Evolutionary conservation across 2,113 vertebrate species (phyloP), one percentile per base, ranked within the genome.

Genomic region (Lates calcarifer): DNA sequence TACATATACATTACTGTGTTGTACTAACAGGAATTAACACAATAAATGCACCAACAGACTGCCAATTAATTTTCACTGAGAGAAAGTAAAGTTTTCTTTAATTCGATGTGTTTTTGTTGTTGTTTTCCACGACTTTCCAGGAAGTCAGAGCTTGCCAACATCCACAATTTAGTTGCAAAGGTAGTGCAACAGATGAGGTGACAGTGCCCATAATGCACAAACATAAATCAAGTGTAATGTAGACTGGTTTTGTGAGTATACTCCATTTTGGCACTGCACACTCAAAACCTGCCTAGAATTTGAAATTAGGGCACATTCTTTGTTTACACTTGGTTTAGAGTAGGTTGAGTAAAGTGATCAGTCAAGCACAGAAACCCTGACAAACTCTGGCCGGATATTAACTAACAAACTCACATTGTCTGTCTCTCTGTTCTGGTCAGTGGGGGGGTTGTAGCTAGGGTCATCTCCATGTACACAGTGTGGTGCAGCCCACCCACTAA

Each of bases 381-480:
- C 61, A 83, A 68, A 58, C 77, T 39, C 57, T 53, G 67, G 68
- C 33, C 9, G 39, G 67, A 85, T 53, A 84, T 85, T 85, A 90
- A 89, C 87, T 24, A 72, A 77, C 68, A 64, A 6, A 56, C 66
- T 39, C 80, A 62, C 83, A 73, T 57, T 79, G 37, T 57, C 37
- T 45, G 74, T n/a, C 68, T 47, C 33, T 67, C 6, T 73, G 31
- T 41, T 49, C 20, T 77, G 61, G 53, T 62, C 63, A 77, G 24
- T 74, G 51, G 18, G 20, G 85, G 85, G 89, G 87, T 84, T 70
- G 89, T 91, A 37, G 87, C 76, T 80, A 81, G 82, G 89, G 92
- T 90, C 93, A 86, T 90, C 86, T 88, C 88, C 88, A 93, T 92
- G 93, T 88, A 85, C 91, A 94, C 93, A 85, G 83, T 65, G 83